Base-by-base conservation (phyloP, 2,888 invertebrate species). In the Drosophila ezoana region DNA sequence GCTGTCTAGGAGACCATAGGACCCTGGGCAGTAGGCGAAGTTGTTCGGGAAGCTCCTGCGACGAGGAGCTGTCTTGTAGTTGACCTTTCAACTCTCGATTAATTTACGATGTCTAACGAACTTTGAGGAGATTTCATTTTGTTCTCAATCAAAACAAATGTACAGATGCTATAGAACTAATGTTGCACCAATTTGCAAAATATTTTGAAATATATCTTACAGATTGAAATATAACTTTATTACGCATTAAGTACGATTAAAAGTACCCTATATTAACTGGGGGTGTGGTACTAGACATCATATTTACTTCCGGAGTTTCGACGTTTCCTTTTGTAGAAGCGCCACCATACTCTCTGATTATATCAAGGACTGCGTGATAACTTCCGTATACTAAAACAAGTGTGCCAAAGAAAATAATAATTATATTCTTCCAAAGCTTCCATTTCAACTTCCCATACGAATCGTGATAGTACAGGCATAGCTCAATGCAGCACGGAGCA, bases 401-500 rank as follows among this genome's bases (percentile, higher is more conserved):
- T 1, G 35, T 1, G 8, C 80, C 81, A 9, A 76, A 0, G 3
- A 70, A 0, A 2, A 68, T 56, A 0, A 82, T 28, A 0, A 71
- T 0, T 0, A 71, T 51, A 45, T 82, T 53, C 47, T 80, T 80
- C 41, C 37, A 14, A 0, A 82, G 62, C 16, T 48, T 73, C 81
- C 78, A 84, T 8, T 11, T 47, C 0, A 60, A 5, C 5, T 2
- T 13, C 2, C 84, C 82, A 49, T 69, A 71, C n/a, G n/a, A n/a
- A n/a, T n/a, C 3, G 6, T 61, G 14, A 53, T 72, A 82, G 3
- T 52, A 28, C 18, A 83, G 57, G 11, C 80, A 80, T 2, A 83
- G 35, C 1, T 83, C 79, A 6, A 80, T 63, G 11, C 40, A 18
- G 5, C 73, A 73, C 0, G 84, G 83, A 5, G 80, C 69, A 20